Base-by-base conservation (phyloP, 2,113 vertebrate species). In the Aegithalos caudatus region DNA sequence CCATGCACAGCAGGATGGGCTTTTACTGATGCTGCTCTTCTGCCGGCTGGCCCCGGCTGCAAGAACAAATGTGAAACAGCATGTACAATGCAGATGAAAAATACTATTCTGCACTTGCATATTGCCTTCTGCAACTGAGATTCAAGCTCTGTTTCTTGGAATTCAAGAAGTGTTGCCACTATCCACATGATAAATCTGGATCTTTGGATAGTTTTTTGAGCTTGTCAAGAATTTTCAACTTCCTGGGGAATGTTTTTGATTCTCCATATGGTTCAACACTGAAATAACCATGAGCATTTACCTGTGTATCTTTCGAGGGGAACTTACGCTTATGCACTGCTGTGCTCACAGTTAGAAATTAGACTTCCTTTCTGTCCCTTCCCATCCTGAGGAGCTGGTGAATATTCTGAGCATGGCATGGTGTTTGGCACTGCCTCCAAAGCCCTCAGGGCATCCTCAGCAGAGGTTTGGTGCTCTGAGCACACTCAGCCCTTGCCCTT, bases 401-500 rank as follows among this genome's bases (percentile, higher is more conserved):
- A 4, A 4, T 12, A 1, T 17, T 37, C 7, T 2, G 24, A 24
- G 65, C 58, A 10, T 20, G 3, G 17, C 44, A 3, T 7, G 6
- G 28, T 8, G 1, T 3, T 20, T 47, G 17, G 29, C 11, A 3
- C 15, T 31, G 83, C 25, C 29, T 25, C 1, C 10, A 42, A 2
- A 27, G 45, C 28, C 37, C 1, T 20, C 0, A 0, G 7, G 5
- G 33, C 31, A 9, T 6, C 23, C 47, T 53, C 11, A 2, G 42
- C 17, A 6, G 65, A 29, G 38, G 19, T 10, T 57, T 13, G 70
- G 10, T 38, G 11, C 11, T 13, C 14, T 4, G 64, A 1, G 38
- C 3, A 1, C 56, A 1, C 9, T 6, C 17, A 0, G 5, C 37
- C 22, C 25, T 21, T 13, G 23, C 29, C 4, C 17, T 3, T 10